Evolutionary conservation across 2,797 vertebrate species (phyloP), one percentile per base, ranked within the genome.

Genomic region (Enteromius unitaeniatus): DNA sequence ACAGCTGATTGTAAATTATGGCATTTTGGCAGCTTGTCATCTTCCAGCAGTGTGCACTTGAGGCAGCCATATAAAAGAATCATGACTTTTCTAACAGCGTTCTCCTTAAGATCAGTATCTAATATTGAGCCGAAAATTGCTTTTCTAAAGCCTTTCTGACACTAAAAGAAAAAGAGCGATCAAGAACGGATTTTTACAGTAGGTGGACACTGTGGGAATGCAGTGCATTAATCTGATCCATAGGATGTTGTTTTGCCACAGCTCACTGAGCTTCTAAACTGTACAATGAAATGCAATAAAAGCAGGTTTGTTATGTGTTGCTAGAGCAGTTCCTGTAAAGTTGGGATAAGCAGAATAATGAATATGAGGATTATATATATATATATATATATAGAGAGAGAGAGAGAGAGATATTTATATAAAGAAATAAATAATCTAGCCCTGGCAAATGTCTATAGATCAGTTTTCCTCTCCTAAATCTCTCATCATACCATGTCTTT

Each of bases 71-170:
- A 77, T 49, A 62, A 42, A 73, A 58, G 60, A 77, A 77, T 69
- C 45, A 84, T 67, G 14, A 55, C 75, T 51, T 65, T 72, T 76
- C 47, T 42, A 68, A 67, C 49, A 78, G 78, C 86, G 62, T 51
- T 86, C 45, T 81, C 45, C 92, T 90, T 89, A 89, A 93, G 92
- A 95, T 94, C 91, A 89, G 84, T 90, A 93, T 93, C 90, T 92
- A 92, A 92, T 94, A 95, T 93, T 92, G 90, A 93, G 91, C 90
- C 87, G 87, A 88, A 91, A 94, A 93, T 94, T 92, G 91, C 91
- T 93, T 94, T 90, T 90, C 89, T 93, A 90, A 93, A 93, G 92
- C 93, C 90, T 91, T 93, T 93, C 26, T 49, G 80, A 81, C 45
- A 84, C 68, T n/a, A 28, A 19, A 60, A 74, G 45, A 74, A 34